Evolutionary conservation across 2,888 invertebrate genomes (phyloP).

Genomic region (Torymus aiolomorphi): DNA sequence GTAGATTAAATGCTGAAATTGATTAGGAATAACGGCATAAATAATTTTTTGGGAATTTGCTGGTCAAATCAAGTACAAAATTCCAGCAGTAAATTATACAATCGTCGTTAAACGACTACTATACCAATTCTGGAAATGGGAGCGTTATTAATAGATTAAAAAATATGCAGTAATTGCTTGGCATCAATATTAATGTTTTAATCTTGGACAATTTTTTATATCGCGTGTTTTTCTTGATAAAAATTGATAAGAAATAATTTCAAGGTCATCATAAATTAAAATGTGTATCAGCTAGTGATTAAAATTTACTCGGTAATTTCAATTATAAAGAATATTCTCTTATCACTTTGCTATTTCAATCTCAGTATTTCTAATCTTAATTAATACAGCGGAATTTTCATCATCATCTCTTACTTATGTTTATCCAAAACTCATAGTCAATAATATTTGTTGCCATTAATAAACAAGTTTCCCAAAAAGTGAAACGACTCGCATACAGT

Average conservation of each 20-base stretch:
- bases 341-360: too few species aligned
- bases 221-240: neutral
- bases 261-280: constrained; percentile 4
- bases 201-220: neutral
- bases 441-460: too few species aligned
- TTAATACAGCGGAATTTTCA: constrained; percentile 2
- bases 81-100: neutral
- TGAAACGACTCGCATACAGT: too few species aligned
- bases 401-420: too few species aligned
- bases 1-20: constrained; percentile 1
- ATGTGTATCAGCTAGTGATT: neutral
- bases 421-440: too few species aligned
- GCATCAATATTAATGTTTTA: neutral
- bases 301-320: neutral
- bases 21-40: neutral
- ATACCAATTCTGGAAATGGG: neutral
- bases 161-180: neutral
- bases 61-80: neutral
- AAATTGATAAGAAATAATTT: neutral
- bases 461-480: too few species aligned
- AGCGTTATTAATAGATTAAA: constrained; percentile 7
- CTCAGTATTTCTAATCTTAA: neutral
- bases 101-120: neutral
- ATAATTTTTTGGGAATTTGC: neutral
- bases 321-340: too few species aligned